Evolutionary conservation across 2,888 invertebrate species (phyloP).

Genomic region (Agelastica alni): DNA sequence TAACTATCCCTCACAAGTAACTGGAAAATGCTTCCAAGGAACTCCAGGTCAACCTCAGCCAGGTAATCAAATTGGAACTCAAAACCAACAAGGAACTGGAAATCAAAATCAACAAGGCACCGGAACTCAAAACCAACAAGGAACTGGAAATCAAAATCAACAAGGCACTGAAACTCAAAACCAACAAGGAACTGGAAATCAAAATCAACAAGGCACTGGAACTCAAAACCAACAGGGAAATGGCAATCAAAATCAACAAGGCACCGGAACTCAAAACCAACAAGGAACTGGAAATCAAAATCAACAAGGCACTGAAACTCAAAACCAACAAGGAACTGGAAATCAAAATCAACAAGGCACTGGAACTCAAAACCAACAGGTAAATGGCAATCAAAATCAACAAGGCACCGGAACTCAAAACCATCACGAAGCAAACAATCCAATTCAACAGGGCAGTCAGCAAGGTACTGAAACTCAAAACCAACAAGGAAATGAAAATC

Average conservation of each 20-base stretch:
- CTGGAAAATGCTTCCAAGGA: conserved; percentile 40
- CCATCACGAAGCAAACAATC: conserved; percentile 16
- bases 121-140: neutral
- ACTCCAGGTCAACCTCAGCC: conserved; percentile 2
- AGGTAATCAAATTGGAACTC: neutral
- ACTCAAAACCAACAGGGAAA: conserved; percentile 26
- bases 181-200: conserved; percentile 16
- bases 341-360: conserved; percentile 26
- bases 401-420: conserved; percentile 22
- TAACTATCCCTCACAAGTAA: conserved; percentile 70
- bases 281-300: conserved; percentile 9
- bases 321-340: conserved; percentile 20
- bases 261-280: conserved; percentile 5
- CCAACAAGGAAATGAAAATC: conserved; percentile 16
- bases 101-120: conserved; percentile 27
- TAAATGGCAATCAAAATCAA: conserved; percentile 24
- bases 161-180: conserved; percentile 21
- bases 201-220: conserved; percentile 1
- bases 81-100: conserved; percentile 21
- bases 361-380: conserved; percentile 23
- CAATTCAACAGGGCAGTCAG: conserved; percentile 27
- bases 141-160: conserved; percentile 15
- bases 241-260: conserved; percentile 19
- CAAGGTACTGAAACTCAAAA: conserved; percentile 19
- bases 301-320: neutral